Percentiles rank a stretch among this genome's conserved stretches.
These are phyloP conservation scores for Bovichtus variegatus DNA, from an alignment of 2,797 vertebrate species.

Conservation along the genomic window DNA sequence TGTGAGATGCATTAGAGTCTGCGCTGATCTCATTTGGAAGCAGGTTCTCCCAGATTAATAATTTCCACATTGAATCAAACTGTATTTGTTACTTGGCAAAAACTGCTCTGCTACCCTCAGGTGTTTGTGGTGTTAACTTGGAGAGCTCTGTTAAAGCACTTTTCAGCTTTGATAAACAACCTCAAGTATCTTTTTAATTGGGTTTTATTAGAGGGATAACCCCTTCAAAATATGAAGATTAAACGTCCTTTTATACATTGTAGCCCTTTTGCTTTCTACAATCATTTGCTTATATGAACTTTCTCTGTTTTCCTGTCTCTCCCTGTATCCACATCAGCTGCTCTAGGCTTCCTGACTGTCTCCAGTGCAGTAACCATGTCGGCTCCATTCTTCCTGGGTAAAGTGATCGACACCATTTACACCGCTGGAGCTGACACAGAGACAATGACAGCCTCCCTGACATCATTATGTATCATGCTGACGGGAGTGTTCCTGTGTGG, in stretches of 20 bases:
- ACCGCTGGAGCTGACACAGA: constrained; percentile 78
- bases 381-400: constrained; percentile 94
- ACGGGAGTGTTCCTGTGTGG: constrained; percentile 93
- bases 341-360: constrained; percentile 91
- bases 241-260: neutral
- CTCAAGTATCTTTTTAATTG: neutral
- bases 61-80: neutral
- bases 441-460: constrained; percentile 86
- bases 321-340: constrained; percentile 83
- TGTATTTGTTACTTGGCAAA: neutral
- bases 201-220: neutral
- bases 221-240: neutral
- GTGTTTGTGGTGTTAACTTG: neutral
- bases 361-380: constrained; percentile 98
- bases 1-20: neutral
- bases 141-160: neutral
- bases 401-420: constrained; percentile 95
- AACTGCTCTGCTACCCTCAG: neutral
- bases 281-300: neutral
- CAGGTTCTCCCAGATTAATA: neutral
- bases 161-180: neutral
- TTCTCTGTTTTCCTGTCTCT: neutral
- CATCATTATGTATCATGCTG: constrained; percentile 89
- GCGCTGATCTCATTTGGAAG: neutral
- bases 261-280: neutral